Evolutionary conservation across 2,888 invertebrate species (phyloP).

Genomic region (Pandemis heparana): DNA sequence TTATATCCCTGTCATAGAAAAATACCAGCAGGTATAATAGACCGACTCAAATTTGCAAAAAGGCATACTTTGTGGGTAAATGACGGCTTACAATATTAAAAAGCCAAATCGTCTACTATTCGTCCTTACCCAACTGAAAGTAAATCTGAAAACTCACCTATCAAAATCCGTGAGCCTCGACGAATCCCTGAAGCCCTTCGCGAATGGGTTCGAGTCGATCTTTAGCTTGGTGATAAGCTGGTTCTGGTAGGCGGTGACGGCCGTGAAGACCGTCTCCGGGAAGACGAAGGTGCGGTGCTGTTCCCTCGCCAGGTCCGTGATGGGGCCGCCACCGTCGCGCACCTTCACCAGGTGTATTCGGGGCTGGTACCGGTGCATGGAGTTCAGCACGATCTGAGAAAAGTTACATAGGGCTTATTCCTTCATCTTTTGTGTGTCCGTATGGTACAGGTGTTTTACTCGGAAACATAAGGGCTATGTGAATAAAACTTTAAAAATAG

Average conservation of each 20-base stretch:
- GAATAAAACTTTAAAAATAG: too few species aligned
- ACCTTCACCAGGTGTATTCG: constrained; percentile 97
- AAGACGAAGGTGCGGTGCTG: constrained; percentile 98
- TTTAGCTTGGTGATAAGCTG: constrained; percentile 99
- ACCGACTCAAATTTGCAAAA: too few species aligned
- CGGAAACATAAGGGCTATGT: too few species aligned
- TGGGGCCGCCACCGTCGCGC: constrained; percentile 87
- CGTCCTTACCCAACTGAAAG: too few species aligned
- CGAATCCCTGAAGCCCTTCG: constrained; percentile 98
- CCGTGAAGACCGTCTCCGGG: constrained; percentile 99
- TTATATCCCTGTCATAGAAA: too few species aligned
- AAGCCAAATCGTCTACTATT: too few species aligned
- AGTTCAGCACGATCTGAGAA: constrained; percentile 98
- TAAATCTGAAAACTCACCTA: constrained; percentile 82
- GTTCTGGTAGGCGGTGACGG: constrained; percentile 99
- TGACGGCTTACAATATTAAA: too few species aligned
- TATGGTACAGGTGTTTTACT: too few species aligned
- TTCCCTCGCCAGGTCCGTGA: constrained; percentile 95
- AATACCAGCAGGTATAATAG: too few species aligned
- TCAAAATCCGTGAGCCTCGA: constrained; percentile 97
- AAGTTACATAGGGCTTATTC: not conserved
- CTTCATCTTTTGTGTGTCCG: not conserved
- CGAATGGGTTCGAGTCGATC: constrained; percentile 99
- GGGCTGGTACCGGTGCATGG: constrained; percentile 99
- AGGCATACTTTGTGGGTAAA: too few species aligned